Base-by-base conservation (phyloP, 2,113 vertebrate genomes). In the Sylvia atricapilla region DNA sequence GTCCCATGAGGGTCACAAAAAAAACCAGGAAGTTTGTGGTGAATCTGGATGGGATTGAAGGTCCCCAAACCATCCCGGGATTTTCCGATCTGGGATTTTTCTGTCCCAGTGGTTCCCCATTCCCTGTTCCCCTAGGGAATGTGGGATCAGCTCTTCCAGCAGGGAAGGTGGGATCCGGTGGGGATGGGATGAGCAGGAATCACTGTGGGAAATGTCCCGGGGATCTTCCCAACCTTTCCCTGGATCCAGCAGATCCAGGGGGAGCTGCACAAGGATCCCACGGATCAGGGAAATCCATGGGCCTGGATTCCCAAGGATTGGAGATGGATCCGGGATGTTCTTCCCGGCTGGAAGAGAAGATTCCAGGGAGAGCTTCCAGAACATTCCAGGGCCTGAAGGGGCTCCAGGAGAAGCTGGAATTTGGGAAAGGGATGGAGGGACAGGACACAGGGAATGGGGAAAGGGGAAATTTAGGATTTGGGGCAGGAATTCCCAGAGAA, bases 1-100 rank as follows among this genome's bases (percentile, higher is more conserved):
- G 39, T 46, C 1, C 0, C 5, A 1, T 0, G 27, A 52, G 55
- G 46, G 37, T 21, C 12, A 1, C 15, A 2, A 16, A 16, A 4
- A 69, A 67, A 60, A 15, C 2, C 1, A 1, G 73, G 60, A 76
- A 31, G 13, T 9, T 53, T 77, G 53, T 5, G 7, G 3, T 60
- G 73, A 53, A 60, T 33, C 20, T 2, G 37, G 33, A 0, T 23
- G 62, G 35, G 52, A 13, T 58, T 41, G 31, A 16, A 56, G 47
- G 19, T 47, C 50, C 41, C 18, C 55, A 39, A 9, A 50, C 15
- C 24, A 9, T 35, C 27, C 72, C 10, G 27, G 21, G 52, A 21
- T 58, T 76, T 47, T 13, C 55, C 11, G 3, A 24, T 33, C 50
- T 43, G 1, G 70, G 60, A 58, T 56, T 83, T 62, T 52, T 19